These are phyloP conservation scores for Lindbergichthys nudifrons DNA, from an alignment of 2,797 vertebrate genomes.

Conservation along the genomic window DNA sequence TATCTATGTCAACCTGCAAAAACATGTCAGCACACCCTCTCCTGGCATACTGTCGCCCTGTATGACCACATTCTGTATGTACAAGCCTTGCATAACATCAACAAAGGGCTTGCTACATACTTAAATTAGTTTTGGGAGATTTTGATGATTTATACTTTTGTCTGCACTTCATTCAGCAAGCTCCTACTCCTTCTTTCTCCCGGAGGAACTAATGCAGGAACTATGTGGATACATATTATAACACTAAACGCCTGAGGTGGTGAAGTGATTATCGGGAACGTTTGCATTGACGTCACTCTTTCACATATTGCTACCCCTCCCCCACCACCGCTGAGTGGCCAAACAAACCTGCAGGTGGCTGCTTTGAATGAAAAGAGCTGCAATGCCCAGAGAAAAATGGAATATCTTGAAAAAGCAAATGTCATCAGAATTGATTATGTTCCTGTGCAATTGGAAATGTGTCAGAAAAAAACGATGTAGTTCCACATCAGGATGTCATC, in stretches of 20 bases:
- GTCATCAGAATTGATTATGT: not conserved
- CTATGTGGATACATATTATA: not conserved
- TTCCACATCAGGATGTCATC: not conserved
- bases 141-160: not conserved
- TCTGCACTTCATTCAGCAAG: slow-evolving; percentile 1
- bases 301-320: not conserved
- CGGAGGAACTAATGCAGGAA: slow-evolving; percentile 2
- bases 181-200: not conserved
- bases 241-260: not conserved
- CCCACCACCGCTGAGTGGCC: not conserved
- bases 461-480: not conserved
- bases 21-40: slow-evolving; percentile 13
- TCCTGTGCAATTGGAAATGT: not conserved
- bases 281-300: not conserved
- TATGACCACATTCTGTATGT: not conserved
- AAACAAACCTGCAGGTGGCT: slow-evolving; percentile 7
- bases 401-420: not conserved
- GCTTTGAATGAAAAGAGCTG: not conserved
- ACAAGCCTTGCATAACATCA: not conserved
- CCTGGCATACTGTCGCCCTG: not conserved
- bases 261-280: not conserved
- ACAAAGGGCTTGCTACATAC: not conserved
- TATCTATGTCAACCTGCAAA: not conserved
- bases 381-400: not conserved
- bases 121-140: not conserved